Conservation (phyloP, 2,113 vertebrate species). For the Xenus cinereus region DNA sequence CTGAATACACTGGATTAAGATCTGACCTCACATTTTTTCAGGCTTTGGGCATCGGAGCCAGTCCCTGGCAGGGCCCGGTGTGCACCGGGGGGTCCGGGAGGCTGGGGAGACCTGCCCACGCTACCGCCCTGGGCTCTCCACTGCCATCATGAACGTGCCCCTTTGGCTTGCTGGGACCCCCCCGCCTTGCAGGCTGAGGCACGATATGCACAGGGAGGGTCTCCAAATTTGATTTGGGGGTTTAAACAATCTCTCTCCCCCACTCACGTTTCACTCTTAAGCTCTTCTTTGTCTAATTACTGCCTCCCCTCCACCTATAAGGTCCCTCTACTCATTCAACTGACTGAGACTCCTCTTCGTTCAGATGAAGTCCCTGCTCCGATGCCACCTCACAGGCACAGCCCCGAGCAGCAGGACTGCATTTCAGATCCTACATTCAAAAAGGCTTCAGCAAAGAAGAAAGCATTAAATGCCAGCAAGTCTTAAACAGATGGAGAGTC, state of each 20-base stretch:
- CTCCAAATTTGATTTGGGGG: background rate
- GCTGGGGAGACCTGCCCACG: fast-evolving
- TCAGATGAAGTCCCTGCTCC: background rate
- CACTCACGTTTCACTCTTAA: background rate
- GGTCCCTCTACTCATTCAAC: background rate
- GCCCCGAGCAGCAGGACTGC: background rate
- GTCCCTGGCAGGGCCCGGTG: background rate
- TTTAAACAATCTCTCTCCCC: background rate
- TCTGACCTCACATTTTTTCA: background rate
- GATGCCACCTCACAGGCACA: background rate
- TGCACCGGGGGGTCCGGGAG: background rate
- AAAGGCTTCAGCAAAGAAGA: background rate
- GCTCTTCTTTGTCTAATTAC: background rate
- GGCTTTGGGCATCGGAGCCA: background rate
- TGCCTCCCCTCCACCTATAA: background rate
- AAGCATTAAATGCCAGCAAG: background rate
- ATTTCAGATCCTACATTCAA: background rate
- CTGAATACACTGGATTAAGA: background rate
- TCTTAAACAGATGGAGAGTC: background rate
- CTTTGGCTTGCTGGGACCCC: background rate
- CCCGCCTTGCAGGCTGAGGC: background rate
- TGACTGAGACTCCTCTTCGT: background rate
- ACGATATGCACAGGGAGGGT: fast-evolving
- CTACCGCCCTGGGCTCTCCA: background rate
- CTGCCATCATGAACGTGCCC: too few relatives aligned